A percentile compares a stretch with the other conserved stretches of the same genome.
Evolutionary conservation across 2,888 invertebrate genomes (phyloP).

Genomic region (Eupithecia tripunctaria): DNA sequence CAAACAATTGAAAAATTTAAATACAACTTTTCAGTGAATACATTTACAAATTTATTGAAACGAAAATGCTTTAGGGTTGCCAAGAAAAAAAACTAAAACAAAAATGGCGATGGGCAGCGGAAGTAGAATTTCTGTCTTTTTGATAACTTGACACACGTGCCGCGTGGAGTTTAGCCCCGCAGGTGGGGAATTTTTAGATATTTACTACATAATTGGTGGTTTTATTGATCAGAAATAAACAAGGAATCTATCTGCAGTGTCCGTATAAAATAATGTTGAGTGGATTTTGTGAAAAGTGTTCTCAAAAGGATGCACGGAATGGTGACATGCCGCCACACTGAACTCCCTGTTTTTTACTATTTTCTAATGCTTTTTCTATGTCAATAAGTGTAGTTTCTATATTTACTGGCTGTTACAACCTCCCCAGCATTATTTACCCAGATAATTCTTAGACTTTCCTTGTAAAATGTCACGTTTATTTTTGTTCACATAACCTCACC

Average conservation of each 20-base stretch:
- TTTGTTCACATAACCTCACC: conserved; percentile 52
- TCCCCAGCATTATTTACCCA: background rate
- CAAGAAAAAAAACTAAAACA: conserved; percentile 57
- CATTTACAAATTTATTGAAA: background rate
- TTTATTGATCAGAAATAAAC: conserved; percentile 49
- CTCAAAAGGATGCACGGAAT: conserved; percentile 45
- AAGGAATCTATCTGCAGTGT: conserved; percentile 56
- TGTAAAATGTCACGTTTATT: conserved; percentile 29
- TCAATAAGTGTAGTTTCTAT: background rate
- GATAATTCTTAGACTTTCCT: conserved; percentile 5
- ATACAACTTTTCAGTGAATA: too few species aligned
- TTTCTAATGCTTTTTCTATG: conserved; percentile 17
- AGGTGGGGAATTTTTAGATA: conserved; percentile 70
- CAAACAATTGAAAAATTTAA: too few species aligned
- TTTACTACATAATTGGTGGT: conserved; percentile 58
- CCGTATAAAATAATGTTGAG: conserved; percentile 53
- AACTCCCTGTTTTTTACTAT: conserved; percentile 46
- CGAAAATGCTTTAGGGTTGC: conserved; percentile 52
- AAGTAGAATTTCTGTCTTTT: conserved; percentile 74
- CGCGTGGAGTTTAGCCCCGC: conserved; percentile 84
- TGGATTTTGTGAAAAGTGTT: conserved; percentile 65
- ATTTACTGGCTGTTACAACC: background rate
- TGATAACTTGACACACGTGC: conserved; percentile 83
- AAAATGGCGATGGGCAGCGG: conserved; percentile 72
- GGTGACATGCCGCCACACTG: conserved; percentile 63